phyloP scores from a whole-genome alignment of 1,140 invertebrate species.

The Drosophila virilis region DNA sequence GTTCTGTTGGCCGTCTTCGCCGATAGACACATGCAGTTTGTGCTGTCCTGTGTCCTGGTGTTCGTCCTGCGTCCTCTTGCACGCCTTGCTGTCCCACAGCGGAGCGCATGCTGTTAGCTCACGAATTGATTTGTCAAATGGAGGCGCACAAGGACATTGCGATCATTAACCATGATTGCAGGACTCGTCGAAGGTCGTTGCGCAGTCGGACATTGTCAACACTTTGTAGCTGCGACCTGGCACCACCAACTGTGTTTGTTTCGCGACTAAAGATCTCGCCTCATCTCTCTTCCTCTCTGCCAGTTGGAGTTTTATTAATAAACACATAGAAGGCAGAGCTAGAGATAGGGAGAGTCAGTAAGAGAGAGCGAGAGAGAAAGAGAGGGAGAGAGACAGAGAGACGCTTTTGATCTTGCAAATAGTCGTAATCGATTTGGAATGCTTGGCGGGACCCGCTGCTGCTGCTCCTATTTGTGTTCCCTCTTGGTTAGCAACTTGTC shows the following conservation, averaged over 20 bases:
- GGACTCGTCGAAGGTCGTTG: conserved; percentile 65
- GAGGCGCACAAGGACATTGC: conserved; percentile 75
- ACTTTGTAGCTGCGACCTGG: conserved; percentile 49
- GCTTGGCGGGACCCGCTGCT: conserved; percentile 65
- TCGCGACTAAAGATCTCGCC: conserved; percentile 32
- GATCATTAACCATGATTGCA: conserved; percentile 81
- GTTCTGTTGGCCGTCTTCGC: not conserved
- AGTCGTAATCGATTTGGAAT: conserved; percentile 79
- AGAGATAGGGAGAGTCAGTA: not conserved
- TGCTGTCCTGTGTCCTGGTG: not conserved
- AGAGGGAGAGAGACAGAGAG: conserved; percentile 1
- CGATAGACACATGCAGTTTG: conserved; percentile 1
- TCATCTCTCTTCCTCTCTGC: conserved; percentile 14
- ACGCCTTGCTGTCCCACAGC: conserved; percentile 48
- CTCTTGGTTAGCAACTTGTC: conserved; percentile 59
- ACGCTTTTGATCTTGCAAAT: conserved; percentile 63
- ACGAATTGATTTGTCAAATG: conserved; percentile 80
- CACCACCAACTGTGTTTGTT: conserved; percentile 77
- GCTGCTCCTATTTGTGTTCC: conserved; percentile 26
- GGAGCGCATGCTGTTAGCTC: conserved; percentile 74
- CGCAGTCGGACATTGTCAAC: conserved; percentile 75
- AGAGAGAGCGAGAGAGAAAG: not conserved
- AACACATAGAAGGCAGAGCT: conserved; percentile 32
- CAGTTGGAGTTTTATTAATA: conserved; percentile 77
- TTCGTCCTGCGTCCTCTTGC: conserved; percentile 8